These are phyloP conservation scores for Deroplatys truncata DNA, from an alignment of 2,888 invertebrate genomes.

Conservation along the genomic window DNA sequence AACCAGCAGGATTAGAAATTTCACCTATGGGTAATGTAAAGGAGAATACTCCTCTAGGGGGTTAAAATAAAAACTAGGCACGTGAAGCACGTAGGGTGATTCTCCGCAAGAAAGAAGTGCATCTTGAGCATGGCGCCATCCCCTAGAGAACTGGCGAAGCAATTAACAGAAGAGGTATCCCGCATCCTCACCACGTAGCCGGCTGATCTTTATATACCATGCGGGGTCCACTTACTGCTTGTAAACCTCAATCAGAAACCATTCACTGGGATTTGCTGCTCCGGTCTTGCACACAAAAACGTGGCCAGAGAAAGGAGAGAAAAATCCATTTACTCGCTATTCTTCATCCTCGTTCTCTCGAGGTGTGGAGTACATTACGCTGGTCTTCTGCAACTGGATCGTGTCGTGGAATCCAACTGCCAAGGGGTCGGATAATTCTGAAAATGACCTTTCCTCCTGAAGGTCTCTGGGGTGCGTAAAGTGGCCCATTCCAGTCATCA, in stretches of 20 bases:
- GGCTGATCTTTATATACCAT: background rate
- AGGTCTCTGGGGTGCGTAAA: background rate
- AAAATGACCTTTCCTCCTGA: background rate
- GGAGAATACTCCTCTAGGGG: too few relatives aligned
- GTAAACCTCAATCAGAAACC: background rate
- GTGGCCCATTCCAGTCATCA: background rate
- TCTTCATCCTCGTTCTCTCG: background rate
- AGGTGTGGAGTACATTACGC: background rate
- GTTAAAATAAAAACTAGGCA: too few relatives aligned
- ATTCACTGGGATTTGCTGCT: background rate
- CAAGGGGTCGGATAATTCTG: background rate
- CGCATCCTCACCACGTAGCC: background rate
- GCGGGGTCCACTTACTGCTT: background rate
- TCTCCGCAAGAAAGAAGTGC: too few relatives aligned
- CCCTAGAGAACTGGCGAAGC: background rate
- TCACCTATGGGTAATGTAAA: too few relatives aligned
- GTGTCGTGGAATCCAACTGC: background rate
- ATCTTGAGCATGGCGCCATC: background rate
- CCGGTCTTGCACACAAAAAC: too few relatives aligned
- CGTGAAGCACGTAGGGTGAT: too few relatives aligned
- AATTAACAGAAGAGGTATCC: background rate
- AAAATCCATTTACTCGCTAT: background rate
- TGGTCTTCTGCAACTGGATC: background rate
- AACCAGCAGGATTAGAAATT: too few relatives aligned
- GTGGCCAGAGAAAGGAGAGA: background rate